These are phyloP conservation scores for Oligia strigilis DNA, from an alignment of 2,888 invertebrate genomes.

Conservation along the genomic window DNA sequence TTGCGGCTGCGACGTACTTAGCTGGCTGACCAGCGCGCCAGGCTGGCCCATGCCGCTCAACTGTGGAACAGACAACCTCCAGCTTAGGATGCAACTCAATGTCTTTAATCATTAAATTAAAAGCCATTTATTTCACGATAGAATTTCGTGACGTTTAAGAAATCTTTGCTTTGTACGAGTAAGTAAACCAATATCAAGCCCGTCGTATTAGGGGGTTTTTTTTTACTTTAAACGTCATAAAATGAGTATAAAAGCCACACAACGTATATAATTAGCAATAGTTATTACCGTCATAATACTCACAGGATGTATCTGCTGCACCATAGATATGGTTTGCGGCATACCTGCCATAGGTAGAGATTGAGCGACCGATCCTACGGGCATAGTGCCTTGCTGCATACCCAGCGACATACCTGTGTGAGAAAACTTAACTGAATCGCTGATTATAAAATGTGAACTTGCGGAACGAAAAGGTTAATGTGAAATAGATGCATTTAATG, in stretches of 20 bases:
- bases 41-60: slow-evolving; percentile 88
- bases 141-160: slow-evolving; percentile 47
- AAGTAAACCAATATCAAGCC: slow-evolving; percentile 1
- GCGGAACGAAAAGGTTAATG: background rate
- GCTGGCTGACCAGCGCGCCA: slow-evolving; percentile 83
- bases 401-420: slow-evolving; percentile 91
- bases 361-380: slow-evolving; percentile 92
- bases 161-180: slow-evolving; percentile 14
- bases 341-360: slow-evolving; percentile 86
- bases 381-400: slow-evolving; percentile 91
- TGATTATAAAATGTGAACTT: background rate
- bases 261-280: slow-evolving; percentile 33
- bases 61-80: slow-evolving; percentile 68
- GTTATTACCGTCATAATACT: slow-evolving; percentile 67
- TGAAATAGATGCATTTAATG: background rate
- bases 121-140: slow-evolving; percentile 31
- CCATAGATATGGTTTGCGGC: slow-evolving; percentile 91
- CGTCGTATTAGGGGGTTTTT: background rate
- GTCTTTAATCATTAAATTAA: slow-evolving; percentile 12
- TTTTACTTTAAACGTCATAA: slow-evolving; percentile 50
- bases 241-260: slow-evolving; percentile 27
- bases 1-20: slow-evolving; percentile 75
- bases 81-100: slow-evolving; percentile 4
- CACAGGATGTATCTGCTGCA: slow-evolving; percentile 92
- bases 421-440: background rate